Percentiles rank a stretch among this genome's conserved stretches.
These are phyloP conservation scores for Morone saxatilis DNA, from an alignment of 2,113 vertebrate species.

Conservation along the genomic window DNA sequence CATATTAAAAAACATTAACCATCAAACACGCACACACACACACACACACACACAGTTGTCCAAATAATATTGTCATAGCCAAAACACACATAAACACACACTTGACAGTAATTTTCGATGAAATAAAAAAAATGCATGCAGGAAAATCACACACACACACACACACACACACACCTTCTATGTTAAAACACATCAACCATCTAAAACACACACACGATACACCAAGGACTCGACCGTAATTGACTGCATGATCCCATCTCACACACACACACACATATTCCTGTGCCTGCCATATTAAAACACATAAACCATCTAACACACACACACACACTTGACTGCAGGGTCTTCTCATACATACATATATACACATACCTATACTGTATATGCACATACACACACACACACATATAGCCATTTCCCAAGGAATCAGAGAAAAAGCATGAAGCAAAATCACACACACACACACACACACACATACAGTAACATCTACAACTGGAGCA, in stretches of 20 bases:
- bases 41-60: too few species aligned
- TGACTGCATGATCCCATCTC: constrained; percentile 7
- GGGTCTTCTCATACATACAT: constrained; percentile 3
- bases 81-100: background rate
- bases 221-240: constrained; percentile 11
- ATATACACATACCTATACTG: background rate
- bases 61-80: background rate
- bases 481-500: constrained; percentile 25
- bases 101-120: background rate
- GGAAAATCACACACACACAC: background rate
- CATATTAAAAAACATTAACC: background rate
- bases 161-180: background rate
- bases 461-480: constrained; percentile 32
- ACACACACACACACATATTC: background rate
- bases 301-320: background rate
- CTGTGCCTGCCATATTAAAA: background rate
- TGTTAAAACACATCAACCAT: background rate
- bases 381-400: constrained; percentile 31
- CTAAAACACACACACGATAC: constrained; percentile 5
- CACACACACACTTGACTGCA: background rate
- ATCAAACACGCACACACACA: constrained; percentile 15
- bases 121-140: background rate
- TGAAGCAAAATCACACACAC: constrained; percentile 20
- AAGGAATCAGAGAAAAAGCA: constrained; percentile 14
- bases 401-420: constrained; percentile 33